Evolutionary conservation across 2,888 invertebrate species (phyloP), one percentile per base, ranked within the genome.

Genomic region (Caenorhabditis japonica): DNA sequence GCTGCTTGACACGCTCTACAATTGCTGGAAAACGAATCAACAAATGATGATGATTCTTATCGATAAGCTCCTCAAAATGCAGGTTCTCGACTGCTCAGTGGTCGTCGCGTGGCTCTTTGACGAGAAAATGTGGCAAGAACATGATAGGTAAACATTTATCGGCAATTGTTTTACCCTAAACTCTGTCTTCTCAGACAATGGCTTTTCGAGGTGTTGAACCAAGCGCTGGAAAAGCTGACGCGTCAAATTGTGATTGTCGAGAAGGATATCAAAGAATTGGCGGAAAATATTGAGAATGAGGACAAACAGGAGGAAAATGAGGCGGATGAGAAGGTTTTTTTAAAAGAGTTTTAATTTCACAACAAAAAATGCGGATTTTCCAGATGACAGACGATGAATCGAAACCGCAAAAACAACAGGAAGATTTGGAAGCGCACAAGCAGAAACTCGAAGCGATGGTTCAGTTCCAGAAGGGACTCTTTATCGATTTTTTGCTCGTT

Each of bases 1-100:
- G 88, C 92, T 99, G 53, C 90, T 99, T 52, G 92, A 93, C 80
- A 94, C 94, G 87, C 92, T 97, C 87, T 95, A 93, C 90, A 94
- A 95, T 87, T 90, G 97, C n/a, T 99, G 97, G 97, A 92, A 92
- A 85, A 92, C 93, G 77, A 95, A 97, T 89, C 94, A 94, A 81
- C 97, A 91, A 87, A 97, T 97, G 94, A 92, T 99, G 91, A 92
- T 93, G 75, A 94, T 97, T 8, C 90, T 99, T 4, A 93, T 96
- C 3, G 97, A 99, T 90, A 97, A 99, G 90, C 92, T 99, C 91
- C 91, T 99, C 39, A 97, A 97, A 90, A 95, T 95, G 23, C 95
- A 96, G 89, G 93, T 99, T 58, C 93, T 99, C 55, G 95, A 97
- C 88, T 96, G 96, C 88, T 94, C 94, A 60, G 94, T 96, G 0